Evolutionary conservation across 2,888 invertebrate species (phyloP), one percentile per base, ranked within the genome.

Genomic region (Mechanitis mazaeus): DNA sequence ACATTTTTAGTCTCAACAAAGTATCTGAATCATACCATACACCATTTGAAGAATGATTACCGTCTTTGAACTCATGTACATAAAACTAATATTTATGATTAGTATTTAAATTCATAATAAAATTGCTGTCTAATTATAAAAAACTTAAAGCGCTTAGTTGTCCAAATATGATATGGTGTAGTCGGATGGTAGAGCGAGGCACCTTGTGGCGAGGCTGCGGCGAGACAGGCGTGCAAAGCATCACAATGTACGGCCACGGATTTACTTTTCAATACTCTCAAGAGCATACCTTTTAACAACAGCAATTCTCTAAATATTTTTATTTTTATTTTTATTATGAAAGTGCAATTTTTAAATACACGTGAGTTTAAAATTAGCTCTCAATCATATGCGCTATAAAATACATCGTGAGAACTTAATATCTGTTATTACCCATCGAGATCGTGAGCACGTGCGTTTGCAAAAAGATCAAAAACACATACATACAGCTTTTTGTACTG

Each of bases 201-300:
- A 79, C 86, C 87, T 87, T 85, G 87, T 76, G 68, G 72, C 87
- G 85, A 87, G 87, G 87, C 82, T 86, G 83, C 78, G 75, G 78
- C 75, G 76, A 71, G 75, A 74, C 73, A 12, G 68, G 72, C 81
- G 73, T 81, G 86, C 70, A 75, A 72, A 75, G 87, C 84, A 87
- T 87, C 79, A 7, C 31, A 50, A 50, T 50, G 7, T 50, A 31
- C 31, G 47, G 28, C n/a, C 47, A 20, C 12, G 47, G 47, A 47
- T 47, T 47, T 47, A 47, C 12, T 47, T n/a, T 50, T 50, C 9
- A 50, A 50, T 11, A 50, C 31, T 9, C 4, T 50, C 9, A 28
- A 11, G 6, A n/a, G 6, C n/a, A n/a, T 20, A n/a, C n/a, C n/a
- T n/a, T 12, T 6, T 31, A 2, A 50, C 28, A 50, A 31, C 28